Conservation (phyloP, 2,888 invertebrate species). For the Hecatera dysodea region DNA sequence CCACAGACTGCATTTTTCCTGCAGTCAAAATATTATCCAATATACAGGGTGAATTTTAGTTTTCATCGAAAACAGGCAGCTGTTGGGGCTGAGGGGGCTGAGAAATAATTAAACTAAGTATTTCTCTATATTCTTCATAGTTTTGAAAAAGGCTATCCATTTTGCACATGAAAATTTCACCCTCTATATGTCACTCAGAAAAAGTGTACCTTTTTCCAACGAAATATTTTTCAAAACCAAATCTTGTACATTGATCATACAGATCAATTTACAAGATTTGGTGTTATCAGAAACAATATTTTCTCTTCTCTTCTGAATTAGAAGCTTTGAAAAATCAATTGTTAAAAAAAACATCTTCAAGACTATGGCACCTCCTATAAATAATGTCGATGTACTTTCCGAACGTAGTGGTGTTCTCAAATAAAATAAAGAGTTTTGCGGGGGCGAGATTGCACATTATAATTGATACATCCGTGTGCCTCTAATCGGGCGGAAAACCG, state of each 20-base stretch:
- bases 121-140: too few relatives aligned
- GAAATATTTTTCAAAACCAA: not conserved
- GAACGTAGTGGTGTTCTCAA: not conserved
- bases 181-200: not conserved
- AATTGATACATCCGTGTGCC: constrained; percentile 85
- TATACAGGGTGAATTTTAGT: too few relatives aligned
- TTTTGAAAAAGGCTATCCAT: too few relatives aligned
- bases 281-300: not conserved
- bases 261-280: too few relatives aligned
- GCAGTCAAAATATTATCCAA: too few relatives aligned
- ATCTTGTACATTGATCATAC: too few relatives aligned
- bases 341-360: not conserved
- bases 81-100: too few relatives aligned
- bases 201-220: not conserved
- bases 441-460: constrained; percentile 75
- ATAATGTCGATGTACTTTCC: not conserved
- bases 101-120: too few relatives aligned
- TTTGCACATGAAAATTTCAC: too few relatives aligned
- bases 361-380: not conserved
- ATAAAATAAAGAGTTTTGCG: constrained; percentile 33
- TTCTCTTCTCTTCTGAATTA: not conserved
- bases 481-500: constrained; percentile 88
- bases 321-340: not conserved
- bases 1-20: too few relatives aligned
- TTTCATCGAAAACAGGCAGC: too few relatives aligned